phyloP scores from a whole-genome alignment of 2,113 vertebrate species.

The Psilopsiagon aurifrons region DNA sequence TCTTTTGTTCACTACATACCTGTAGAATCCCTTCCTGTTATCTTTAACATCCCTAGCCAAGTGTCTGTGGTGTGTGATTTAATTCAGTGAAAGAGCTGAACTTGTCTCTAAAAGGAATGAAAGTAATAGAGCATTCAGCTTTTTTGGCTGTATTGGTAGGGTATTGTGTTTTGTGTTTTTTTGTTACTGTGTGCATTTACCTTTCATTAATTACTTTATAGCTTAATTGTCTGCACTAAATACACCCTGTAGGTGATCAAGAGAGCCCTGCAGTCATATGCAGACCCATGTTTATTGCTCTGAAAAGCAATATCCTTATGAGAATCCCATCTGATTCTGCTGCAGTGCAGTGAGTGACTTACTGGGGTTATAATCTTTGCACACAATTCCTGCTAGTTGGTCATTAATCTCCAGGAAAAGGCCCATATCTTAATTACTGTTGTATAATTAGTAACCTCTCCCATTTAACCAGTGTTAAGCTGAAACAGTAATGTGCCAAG shows the following conservation, averaged over 20 bases:
- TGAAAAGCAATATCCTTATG: neutral
- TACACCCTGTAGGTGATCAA: neutral
- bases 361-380: conserved; percentile 44
- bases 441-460: conserved; percentile 55
- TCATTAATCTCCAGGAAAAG: conserved; percentile 63
- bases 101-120: neutral
- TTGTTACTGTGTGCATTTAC: neutral
- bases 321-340: neutral
- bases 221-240: neutral
- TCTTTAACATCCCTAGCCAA: no score
- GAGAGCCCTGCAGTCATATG: neutral
- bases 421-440: conserved; percentile 37
- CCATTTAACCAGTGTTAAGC: conserved; percentile 5
- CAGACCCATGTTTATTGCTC: neutral
- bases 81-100: neutral
- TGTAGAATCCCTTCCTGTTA: no score
- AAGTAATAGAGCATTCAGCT: neutral
- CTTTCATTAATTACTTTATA: neutral
- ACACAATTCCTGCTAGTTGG: conserved; percentile 8
- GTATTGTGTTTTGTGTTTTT: neutral
- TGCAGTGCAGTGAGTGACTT: conserved; percentile 28
- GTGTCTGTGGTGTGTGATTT: neutral
- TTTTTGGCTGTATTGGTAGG: neutral
- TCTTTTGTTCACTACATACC: no score
- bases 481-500: conserved; percentile 9